phyloP scores from a whole-genome alignment of 2,797 vertebrate genomes.

The Sebastes glaucus region DNA sequence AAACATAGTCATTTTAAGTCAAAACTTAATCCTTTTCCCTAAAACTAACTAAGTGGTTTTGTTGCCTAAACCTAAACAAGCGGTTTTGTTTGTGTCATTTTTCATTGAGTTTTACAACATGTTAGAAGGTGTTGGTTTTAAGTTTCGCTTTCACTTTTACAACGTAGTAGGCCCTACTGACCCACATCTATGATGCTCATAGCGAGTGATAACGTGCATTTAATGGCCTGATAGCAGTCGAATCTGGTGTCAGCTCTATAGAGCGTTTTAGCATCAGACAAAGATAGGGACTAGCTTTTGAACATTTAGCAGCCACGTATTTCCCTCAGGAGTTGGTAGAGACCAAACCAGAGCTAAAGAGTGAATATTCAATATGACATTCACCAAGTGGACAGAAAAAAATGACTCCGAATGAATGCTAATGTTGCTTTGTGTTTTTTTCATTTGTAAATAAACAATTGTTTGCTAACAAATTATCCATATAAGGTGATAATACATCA shows the following conservation, averaged over 20 bases:
- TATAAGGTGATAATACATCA: neutral
- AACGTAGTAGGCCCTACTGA: rapidly evolving
- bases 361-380: neutral
- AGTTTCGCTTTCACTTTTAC: too few relatives aligned
- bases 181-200: too few relatives aligned
- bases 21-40: too few relatives aligned
- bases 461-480: neutral
- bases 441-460: neutral
- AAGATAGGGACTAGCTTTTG: neutral
- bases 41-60: too few relatives aligned
- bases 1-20: too few relatives aligned
- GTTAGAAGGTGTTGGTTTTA: too few relatives aligned
- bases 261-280: neutral
- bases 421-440: neutral
- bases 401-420: neutral
- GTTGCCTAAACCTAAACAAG: too few relatives aligned
- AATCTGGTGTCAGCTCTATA: neutral
- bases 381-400: neutral
- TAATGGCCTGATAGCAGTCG: too few relatives aligned
- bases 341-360: neutral
- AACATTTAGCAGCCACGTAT: neutral
- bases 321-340: neutral
- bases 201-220: rapidly evolving
- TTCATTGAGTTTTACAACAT: too few relatives aligned
- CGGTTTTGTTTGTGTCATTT: too few relatives aligned